Conservation (phyloP, 2,888 invertebrate genomes). For the Latrodectus hesperus region DNA sequence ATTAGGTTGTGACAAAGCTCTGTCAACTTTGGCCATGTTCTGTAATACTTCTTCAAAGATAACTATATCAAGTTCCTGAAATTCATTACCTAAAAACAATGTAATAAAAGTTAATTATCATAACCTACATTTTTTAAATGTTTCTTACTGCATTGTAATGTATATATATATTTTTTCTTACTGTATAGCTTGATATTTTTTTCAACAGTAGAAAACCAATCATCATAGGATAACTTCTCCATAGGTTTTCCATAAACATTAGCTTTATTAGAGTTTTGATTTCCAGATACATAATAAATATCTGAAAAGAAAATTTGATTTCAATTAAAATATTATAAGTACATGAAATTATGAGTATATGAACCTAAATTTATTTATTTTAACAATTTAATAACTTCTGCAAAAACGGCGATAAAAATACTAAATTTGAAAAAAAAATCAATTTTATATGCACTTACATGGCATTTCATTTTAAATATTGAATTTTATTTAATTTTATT, state of each 20-base stretch:
- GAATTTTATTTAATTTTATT: no score
- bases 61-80: conserved; percentile 80
- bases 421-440: neutral
- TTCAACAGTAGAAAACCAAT: conserved; percentile 75
- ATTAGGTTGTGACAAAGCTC: conserved; percentile 79
- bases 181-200: conserved; percentile 74
- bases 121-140: no score
- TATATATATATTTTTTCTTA: conserved; percentile 9
- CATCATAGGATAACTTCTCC: conserved; percentile 73
- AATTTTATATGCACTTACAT: no score
- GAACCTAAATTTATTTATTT: no score
- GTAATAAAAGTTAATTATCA: no score
- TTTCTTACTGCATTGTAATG: no score
- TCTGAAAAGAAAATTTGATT: conserved; percentile 16
- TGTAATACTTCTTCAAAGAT: conserved; percentile 82
- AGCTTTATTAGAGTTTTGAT: conserved; percentile 6
- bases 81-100: conserved; percentile 79
- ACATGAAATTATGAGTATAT: no score
- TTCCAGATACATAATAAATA: conserved; percentile 53
- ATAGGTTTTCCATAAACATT: conserved; percentile 75
- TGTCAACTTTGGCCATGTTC: conserved; percentile 80
- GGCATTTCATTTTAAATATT: no score
- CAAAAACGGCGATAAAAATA: neutral
- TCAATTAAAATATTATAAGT: no score
- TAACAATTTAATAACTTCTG: no score